A percentile compares a stretch with the other conserved stretches of the same genome.
Evolutionary conservation across 2,113 vertebrate genomes (phyloP).

Genomic region (Panthera leo): DNA sequence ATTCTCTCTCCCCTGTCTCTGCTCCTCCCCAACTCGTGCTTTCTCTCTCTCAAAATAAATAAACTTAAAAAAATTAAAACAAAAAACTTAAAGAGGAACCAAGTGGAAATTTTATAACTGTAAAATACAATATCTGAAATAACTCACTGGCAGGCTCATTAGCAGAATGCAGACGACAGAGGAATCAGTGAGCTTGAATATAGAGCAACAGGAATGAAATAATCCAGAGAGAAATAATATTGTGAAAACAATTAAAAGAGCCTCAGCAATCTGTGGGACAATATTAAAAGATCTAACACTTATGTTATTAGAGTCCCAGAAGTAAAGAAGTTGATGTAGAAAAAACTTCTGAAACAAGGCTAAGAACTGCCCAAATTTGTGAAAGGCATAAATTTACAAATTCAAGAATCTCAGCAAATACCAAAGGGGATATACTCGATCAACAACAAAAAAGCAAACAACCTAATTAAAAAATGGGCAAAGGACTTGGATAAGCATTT

Average conservation of each 20-base stretch:
- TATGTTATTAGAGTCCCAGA: not conserved
- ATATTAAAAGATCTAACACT: not conserved
- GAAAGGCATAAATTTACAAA: not conserved
- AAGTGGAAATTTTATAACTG: not conserved
- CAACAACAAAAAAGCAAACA: not conserved
- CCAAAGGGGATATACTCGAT: not conserved
- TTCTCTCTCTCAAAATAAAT: not conserved
- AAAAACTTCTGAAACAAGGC: not conserved
- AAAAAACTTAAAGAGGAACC: not conserved
- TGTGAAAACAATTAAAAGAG: not conserved
- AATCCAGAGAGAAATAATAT: not conserved
- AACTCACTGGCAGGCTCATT: not conserved
- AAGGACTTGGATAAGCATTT: not conserved
- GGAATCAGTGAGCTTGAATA: not conserved
- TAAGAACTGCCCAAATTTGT: not conserved
- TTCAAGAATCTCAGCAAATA: not conserved
- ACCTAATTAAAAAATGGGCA: not conserved
- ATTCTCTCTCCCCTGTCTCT: no score
- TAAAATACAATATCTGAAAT: not conserved
- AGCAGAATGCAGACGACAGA: not conserved
- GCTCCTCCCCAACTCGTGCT: no score
- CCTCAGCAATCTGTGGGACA: not conserved
- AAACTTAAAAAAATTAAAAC: not conserved
- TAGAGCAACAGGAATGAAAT: not conserved
- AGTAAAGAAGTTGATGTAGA: not conserved